These are phyloP conservation scores for Turritopsis rubra DNA, from an alignment of 30 jellyfish, hydroid and myxozoan genomes.

Conservation along the genomic window DNA sequence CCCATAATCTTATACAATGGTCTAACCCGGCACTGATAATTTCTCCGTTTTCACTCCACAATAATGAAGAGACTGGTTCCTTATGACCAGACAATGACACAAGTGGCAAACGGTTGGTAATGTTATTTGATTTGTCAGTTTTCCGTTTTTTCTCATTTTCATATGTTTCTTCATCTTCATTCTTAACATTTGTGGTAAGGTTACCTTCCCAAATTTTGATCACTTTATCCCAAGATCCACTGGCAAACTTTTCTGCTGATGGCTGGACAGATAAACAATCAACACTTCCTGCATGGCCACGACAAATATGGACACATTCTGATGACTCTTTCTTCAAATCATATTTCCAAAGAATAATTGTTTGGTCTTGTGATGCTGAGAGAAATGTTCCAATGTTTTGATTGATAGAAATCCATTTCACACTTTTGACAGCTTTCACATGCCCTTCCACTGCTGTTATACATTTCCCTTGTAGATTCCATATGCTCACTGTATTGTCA, in stretches of 20 bases:
- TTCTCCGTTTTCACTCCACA: constrained; percentile 48
- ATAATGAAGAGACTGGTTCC: constrained; percentile 84
- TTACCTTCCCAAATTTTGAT: constrained; percentile 59
- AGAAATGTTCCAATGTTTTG: constrained; percentile 24
- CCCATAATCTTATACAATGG: constrained; percentile 90
- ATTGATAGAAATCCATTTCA: constrained; percentile 26
- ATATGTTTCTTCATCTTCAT: constrained; percentile 49
- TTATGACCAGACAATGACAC: constrained; percentile 91
- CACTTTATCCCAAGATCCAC: constrained; percentile 98
- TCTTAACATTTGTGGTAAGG: constrained; percentile 35
- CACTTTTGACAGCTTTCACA: constrained; percentile 69
- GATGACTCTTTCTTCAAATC: constrained; percentile 27
- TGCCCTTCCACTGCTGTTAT: constrained; percentile 44
- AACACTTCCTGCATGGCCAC: constrained; percentile 98
- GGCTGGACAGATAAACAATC: constrained; percentile 74
- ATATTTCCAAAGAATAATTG: constrained; percentile 64
- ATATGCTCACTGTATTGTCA: constrained; percentile 50
- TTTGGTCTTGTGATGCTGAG: constrained; percentile 82
- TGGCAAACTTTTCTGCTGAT: constrained; percentile 50
- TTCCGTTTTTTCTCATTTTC: constrained; percentile 47
- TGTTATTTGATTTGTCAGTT: constrained; percentile 22
- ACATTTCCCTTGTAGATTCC: constrained; percentile 53
- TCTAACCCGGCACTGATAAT: constrained; percentile 88
- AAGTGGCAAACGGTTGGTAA: constrained; percentile 73
- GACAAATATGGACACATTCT: constrained; percentile 63